Conservation (phyloP, 2,797 vertebrate genomes). For the Siniperca scherzeri region DNA sequence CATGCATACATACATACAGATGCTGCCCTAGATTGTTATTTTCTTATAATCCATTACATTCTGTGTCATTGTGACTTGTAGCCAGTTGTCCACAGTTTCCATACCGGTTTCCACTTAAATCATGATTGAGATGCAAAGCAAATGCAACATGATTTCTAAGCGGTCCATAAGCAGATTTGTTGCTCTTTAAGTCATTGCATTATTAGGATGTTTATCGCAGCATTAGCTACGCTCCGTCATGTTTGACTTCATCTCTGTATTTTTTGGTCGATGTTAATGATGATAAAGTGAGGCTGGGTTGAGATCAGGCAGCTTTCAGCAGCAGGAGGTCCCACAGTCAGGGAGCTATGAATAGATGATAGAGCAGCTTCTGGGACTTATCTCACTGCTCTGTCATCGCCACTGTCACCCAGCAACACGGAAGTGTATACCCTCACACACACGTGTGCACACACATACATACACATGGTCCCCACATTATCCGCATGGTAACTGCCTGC, state of each 20-base stretch:
- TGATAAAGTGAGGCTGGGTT: slow-evolving; percentile 65
- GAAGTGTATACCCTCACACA: slow-evolving; percentile 41
- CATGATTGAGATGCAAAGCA: slow-evolving; percentile 31
- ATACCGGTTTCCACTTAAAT: slow-evolving; percentile 29
- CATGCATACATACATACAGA: slow-evolving; percentile 12
- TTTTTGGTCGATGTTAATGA: slow-evolving; percentile 67
- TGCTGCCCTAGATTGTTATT: slow-evolving; percentile 20
- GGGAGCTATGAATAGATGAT: slow-evolving; percentile 77
- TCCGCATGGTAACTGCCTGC: slow-evolving; percentile 59
- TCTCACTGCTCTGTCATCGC: slow-evolving; percentile 74
- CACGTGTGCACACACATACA: slow-evolving; percentile 9
- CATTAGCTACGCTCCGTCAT: slow-evolving; percentile 51
- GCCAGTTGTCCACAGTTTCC: slow-evolving; percentile 32
- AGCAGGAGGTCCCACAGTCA: slow-evolving; percentile 63
- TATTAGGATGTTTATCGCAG: slow-evolving; percentile 68
- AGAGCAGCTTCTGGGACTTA: slow-evolving; percentile 65
- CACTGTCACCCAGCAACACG: slow-evolving; percentile 69
- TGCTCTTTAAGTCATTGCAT: slow-evolving; percentile 58
- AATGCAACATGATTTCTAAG: slow-evolving; percentile 36
- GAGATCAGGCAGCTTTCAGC: slow-evolving; percentile 69
- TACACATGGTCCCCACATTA: slow-evolving; percentile 74
- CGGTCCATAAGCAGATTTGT: slow-evolving; percentile 41
- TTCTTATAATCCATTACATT: slow-evolving; percentile 37
- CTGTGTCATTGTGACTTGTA: slow-evolving; percentile 8
- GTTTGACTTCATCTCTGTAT: slow-evolving; percentile 60